Percentiles rank a stretch among this genome's conserved stretches.
Conservation (phyloP, 2,888 invertebrate species). For the Gari tellinella region DNA sequence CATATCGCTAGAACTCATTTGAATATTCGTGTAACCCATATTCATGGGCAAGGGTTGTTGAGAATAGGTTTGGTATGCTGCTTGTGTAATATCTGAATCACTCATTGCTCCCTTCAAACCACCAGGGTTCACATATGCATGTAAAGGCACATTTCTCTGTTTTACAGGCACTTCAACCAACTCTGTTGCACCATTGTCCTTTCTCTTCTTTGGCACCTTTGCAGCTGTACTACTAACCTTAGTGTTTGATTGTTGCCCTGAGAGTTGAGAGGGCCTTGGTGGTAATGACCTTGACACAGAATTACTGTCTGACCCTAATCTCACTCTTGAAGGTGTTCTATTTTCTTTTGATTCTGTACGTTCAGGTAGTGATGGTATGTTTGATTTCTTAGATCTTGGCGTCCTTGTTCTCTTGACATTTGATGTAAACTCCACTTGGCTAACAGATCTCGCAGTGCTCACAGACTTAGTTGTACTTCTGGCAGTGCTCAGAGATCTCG, state of each 20-base stretch:
- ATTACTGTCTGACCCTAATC: background rate
- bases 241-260: background rate
- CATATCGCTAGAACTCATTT: slow-evolving; percentile 7
- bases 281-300: background rate
- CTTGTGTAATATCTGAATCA: too few relatives aligned
- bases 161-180: slow-evolving; percentile 35
- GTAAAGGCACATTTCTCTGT: slow-evolving; percentile 34
- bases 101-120: too few relatives aligned
- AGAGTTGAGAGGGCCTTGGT: background rate
- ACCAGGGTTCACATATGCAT: slow-evolving; percentile 3
- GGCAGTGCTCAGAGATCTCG: too few relatives aligned
- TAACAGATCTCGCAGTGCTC: slow-evolving; percentile 25
- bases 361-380: background rate
- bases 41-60: background rate
- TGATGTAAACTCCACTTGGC: slow-evolving; percentile 16
- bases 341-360: background rate
- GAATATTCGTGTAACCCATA: background rate
- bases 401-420: background rate
- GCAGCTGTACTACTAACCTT: too few relatives aligned
- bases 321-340: background rate
- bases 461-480: slow-evolving; percentile 8
- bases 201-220: slow-evolving; percentile 1
- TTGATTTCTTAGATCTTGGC: background rate
- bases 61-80: too few relatives aligned
- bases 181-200: slow-evolving; percentile 21